Evolutionary conservation across 2,888 invertebrate species (phyloP).

Genomic region (Pilophorus perplexus): DNA sequence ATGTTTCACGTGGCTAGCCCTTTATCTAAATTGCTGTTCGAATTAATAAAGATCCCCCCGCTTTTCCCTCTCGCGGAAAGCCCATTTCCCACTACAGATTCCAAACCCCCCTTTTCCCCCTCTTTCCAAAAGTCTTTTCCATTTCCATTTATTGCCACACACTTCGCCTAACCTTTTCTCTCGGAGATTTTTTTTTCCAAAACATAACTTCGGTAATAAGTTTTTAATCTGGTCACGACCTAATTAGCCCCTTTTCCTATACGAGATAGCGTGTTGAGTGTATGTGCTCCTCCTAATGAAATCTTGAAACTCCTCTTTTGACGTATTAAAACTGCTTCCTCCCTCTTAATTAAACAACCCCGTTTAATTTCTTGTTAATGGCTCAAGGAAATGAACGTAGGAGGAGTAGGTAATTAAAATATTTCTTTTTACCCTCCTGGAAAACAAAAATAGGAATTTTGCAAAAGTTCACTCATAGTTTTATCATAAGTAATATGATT

Average conservation of each 20-base stretch:
- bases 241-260: constrained; percentile 33
- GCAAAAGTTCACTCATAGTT: too few species aligned
- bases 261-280: constrained; percentile 35
- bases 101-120: background rate
- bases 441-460: too few species aligned
- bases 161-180: constrained; percentile 21
- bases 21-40: constrained; percentile 47
- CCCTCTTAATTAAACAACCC: constrained; percentile 33
- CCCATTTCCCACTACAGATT: too few species aligned
- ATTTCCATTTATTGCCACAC: constrained; percentile 34
- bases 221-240: constrained; percentile 43
- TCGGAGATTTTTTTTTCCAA: background rate
- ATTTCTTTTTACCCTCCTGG: constrained; percentile 4
- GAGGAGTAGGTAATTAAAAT: constrained; percentile 35
- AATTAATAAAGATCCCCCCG: constrained; percentile 45
- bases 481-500: too few species aligned
- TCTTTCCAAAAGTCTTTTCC: constrained; percentile 22
- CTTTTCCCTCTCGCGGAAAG: constrained; percentile 3
- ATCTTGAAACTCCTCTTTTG: constrained; percentile 39
- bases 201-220: constrained; percentile 32
- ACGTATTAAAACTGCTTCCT: constrained; percentile 38
- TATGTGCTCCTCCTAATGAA: constrained; percentile 38
- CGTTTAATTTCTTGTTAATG: constrained; percentile 40
- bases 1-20: constrained; percentile 45
- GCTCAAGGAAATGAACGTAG: constrained; percentile 27